Conservation (phyloP, 2,113 vertebrate genomes). For the Phalacrocorax pelagicus region DNA sequence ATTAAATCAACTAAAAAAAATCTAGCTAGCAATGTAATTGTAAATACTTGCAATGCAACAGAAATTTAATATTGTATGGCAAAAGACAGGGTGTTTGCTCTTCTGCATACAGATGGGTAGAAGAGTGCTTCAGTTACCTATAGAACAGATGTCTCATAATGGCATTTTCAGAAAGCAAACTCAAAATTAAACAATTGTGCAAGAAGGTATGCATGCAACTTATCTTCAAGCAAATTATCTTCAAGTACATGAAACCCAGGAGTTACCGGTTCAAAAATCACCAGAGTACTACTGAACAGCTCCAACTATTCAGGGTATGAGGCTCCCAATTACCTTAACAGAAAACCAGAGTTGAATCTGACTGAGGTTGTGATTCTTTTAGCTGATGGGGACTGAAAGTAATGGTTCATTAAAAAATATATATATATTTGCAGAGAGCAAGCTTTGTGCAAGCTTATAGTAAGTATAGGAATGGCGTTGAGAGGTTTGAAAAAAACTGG, state of each 20-base stretch:
- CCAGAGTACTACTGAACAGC: not conserved
- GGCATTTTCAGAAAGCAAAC: not conserved
- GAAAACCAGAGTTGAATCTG: accelerated
- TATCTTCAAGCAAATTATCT: not conserved
- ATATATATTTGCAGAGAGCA: not conserved
- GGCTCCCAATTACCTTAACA: not conserved
- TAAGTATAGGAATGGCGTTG: not conserved
- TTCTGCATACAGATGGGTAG: not conserved
- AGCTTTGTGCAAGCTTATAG: not conserved
- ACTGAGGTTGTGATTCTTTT: not conserved
- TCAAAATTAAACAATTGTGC: not conserved
- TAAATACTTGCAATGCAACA: not conserved
- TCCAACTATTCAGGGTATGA: not conserved
- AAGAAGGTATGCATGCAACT: not conserved
- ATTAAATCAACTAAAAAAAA: not conserved
- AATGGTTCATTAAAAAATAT: not conserved
- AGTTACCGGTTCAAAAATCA: not conserved
- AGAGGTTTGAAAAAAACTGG: not conserved
- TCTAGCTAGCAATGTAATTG: not conserved
- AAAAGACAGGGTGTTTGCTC: not conserved
- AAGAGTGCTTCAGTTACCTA: not conserved
- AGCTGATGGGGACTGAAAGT: not conserved
- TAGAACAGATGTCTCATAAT: not conserved
- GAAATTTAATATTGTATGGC: not conserved
- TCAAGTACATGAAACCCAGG: not conserved